Conservation (phyloP, 2,888 invertebrate species). For the Reticulitermes lucifugus region DNA sequence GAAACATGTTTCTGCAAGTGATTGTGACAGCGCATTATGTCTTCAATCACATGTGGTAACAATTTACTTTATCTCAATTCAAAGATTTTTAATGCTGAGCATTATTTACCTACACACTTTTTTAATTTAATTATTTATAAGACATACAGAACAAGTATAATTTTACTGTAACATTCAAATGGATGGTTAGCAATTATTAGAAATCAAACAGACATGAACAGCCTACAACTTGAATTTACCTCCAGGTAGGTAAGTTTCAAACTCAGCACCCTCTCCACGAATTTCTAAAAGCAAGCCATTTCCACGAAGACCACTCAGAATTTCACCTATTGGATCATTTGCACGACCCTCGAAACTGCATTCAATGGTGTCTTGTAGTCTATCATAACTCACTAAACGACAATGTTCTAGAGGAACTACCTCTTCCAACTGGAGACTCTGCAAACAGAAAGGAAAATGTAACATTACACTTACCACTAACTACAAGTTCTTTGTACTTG, state of each 20-base stretch:
- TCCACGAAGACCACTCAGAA: conserved; percentile 64
- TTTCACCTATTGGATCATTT: conserved; percentile 64
- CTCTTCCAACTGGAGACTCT: conserved; percentile 70
- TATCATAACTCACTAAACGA: conserved; percentile 78
- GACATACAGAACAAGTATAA: no score
- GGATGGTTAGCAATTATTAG: no score
- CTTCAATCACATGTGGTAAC: no score
- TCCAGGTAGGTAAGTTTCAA: conserved; percentile 73
- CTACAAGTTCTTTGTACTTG: no score
- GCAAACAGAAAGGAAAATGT: conserved; percentile 46
- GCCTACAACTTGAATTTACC: conserved; percentile 61
- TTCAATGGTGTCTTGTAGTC: conserved; percentile 72
- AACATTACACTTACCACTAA: neutral
- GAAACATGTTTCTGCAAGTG: no score
- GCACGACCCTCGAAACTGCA: conserved; percentile 74
- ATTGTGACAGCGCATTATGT: no score
- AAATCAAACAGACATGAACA: no score
- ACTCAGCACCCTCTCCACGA: conserved; percentile 69
- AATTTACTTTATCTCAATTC: no score
- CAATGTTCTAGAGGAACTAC: conserved; percentile 74
- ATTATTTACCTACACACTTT: no score
- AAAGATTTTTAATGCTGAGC: no score
- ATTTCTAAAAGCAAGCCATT: conserved; percentile 77
- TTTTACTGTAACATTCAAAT: no score
- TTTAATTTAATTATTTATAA: no score